Evolutionary conservation across 1,140 invertebrate genomes (phyloP).

Genomic region (Drosophila yakuba): DNA sequence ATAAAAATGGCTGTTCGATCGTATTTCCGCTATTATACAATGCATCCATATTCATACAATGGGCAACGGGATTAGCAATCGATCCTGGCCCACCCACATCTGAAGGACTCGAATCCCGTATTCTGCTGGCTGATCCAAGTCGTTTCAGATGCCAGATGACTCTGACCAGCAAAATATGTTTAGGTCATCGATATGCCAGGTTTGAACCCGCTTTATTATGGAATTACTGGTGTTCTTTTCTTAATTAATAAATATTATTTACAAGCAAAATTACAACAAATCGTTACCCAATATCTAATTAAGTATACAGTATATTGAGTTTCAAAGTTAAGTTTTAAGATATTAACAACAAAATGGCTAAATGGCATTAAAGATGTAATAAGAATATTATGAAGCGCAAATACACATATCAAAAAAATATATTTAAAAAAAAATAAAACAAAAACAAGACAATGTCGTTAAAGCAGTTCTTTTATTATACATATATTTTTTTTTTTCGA

Average conservation of each 20-base stretch:
- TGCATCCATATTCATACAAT: background rate
- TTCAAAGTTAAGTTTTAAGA: background rate
- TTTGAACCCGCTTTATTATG: background rate
- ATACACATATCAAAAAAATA: too few relatives aligned
- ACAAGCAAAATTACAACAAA: background rate
- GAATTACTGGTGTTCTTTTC: background rate
- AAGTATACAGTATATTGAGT: background rate
- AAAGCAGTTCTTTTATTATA: too few relatives aligned
- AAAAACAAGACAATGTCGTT: too few relatives aligned
- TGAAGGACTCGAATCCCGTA: background rate
- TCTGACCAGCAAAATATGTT: background rate
- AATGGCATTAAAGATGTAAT: too few relatives aligned
- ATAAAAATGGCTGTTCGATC: slow-evolving; percentile 37
- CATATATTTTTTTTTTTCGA: too few relatives aligned
- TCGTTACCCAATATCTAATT: background rate
- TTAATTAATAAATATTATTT: background rate
- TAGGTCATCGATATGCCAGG: background rate
- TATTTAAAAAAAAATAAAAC: too few relatives aligned
- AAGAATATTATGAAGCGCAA: too few relatives aligned
- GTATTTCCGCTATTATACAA: slow-evolving; percentile 27
- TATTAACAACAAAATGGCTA: too few relatives aligned
- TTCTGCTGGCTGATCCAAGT: background rate
- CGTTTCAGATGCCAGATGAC: background rate
- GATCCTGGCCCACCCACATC: slow-evolving; percentile 32
- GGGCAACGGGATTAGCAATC: slow-evolving; percentile 17